Conservation (phyloP, 2,888 invertebrate species). For the Rhaphigaster nebulosa region DNA sequence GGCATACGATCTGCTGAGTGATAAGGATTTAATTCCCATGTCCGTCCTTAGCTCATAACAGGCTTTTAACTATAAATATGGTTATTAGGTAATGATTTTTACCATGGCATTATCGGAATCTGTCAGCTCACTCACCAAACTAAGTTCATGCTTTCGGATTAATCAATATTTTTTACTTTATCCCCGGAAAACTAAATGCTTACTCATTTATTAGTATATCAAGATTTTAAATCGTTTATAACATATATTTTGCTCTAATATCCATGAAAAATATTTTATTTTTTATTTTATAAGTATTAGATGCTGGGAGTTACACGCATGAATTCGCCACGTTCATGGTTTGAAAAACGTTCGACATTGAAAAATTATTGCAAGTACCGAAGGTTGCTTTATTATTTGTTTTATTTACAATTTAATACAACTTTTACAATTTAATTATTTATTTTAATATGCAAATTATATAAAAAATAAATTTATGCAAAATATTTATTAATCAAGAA, state of each 20-base stretch:
- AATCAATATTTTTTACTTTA: not conserved
- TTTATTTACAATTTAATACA: no score
- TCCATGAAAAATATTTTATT: no score
- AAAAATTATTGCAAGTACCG: no score
- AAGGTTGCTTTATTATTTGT: no score
- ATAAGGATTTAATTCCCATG: conserved; percentile 7
- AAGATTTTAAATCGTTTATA: not conserved
- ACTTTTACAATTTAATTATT: no score
- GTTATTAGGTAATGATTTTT: not conserved
- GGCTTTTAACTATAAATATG: not conserved
- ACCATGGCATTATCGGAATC: not conserved
- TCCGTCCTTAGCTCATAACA: not conserved
- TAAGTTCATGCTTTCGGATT: not conserved
- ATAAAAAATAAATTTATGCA: no score
- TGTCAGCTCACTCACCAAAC: not conserved
- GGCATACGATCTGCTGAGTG: not conserved
- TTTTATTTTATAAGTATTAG: no score
- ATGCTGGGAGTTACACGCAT: no score
- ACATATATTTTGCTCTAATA: not conserved
- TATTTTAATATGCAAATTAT: no score
- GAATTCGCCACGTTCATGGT: no score
- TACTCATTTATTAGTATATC: not conserved
- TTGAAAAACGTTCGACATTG: no score
- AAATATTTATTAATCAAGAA: no score
- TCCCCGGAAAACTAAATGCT: not conserved